Evolutionary conservation across 2,888 invertebrate genomes (phyloP).

Genomic region (Agapostemon virescens): DNA sequence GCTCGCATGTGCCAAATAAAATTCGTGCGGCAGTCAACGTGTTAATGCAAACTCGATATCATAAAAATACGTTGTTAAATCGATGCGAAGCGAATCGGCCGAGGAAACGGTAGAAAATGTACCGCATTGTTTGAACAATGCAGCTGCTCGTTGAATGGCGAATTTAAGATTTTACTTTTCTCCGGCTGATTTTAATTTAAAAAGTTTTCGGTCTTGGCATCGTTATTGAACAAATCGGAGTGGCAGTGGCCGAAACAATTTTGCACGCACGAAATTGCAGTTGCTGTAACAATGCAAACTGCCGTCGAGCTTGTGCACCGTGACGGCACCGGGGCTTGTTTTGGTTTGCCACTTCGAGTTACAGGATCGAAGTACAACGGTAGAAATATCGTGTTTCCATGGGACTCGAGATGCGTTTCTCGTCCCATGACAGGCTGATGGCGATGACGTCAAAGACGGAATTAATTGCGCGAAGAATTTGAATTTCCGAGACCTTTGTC

Average conservation of each 20-base stretch:
- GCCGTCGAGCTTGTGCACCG: conserved; percentile 34
- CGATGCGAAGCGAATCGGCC: too few relatives aligned
- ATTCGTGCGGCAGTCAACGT: too few relatives aligned
- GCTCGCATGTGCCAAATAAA: too few relatives aligned
- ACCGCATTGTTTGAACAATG: too few relatives aligned
- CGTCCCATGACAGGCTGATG: conserved; percentile 63
- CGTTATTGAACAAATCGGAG: background rate
- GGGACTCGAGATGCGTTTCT: conserved; percentile 67
- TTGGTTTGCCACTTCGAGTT: conserved; percentile 57
- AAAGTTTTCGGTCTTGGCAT: background rate
- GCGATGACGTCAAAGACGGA: conserved; percentile 9
- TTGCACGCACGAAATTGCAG: background rate
- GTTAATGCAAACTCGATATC: too few relatives aligned
- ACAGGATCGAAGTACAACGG: conserved; percentile 64
- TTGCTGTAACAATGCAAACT: conserved; percentile 17
- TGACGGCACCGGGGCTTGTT: conserved; percentile 59
- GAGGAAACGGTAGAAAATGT: too few relatives aligned
- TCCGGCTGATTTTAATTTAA: background rate
- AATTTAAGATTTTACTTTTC: background rate
- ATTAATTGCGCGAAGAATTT: conserved; percentile 27
- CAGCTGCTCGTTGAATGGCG: background rate
- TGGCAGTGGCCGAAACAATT: background rate
- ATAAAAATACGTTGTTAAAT: too few relatives aligned
- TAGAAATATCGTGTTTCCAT: conserved; percentile 73
- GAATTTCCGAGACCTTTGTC: background rate